Evolutionary conservation across 2,797 vertebrate genomes (phyloP).

Genomic region (Falco columbarius): DNA sequence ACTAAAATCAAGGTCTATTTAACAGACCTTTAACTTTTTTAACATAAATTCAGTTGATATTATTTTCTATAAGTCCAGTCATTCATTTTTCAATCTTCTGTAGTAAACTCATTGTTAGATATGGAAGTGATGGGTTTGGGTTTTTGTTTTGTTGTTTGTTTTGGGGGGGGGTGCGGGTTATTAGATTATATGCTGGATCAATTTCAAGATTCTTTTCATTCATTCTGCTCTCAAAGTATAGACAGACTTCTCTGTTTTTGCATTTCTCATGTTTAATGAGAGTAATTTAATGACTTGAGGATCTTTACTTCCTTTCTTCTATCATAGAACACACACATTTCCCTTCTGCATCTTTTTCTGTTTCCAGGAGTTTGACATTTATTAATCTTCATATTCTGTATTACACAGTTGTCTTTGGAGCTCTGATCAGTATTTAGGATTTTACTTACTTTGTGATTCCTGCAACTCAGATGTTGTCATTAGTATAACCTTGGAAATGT

Average conservation of each 20-base stretch:
- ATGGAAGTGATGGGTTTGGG: neutral
- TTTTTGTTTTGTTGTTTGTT: neutral
- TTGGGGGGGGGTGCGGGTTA: too few relatives aligned
- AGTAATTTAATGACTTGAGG: neutral
- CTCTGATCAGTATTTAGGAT: neutral
- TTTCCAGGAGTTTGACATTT: neutral
- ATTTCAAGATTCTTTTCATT: neutral
- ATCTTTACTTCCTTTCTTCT: neutral
- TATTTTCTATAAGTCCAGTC: neutral
- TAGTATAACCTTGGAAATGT: slow-evolving; percentile 15
- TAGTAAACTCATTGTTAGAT: neutral
- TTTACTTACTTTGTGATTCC: slow-evolving; percentile 4
- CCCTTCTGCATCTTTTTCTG: neutral
- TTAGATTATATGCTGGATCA: neutral
- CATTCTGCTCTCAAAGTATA: neutral
- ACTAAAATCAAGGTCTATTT: neutral
- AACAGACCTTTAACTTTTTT: neutral
- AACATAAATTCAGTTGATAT: neutral
- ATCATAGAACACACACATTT: neutral
- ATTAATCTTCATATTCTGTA: neutral
- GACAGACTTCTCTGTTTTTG: neutral
- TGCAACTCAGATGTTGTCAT: neutral
- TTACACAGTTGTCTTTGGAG: neutral
- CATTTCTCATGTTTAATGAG: neutral
- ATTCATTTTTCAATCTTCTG: neutral